These are phyloP conservation scores for Elaphurus davidianus DNA, from an alignment of 2,113 vertebrate species.

Conservation along the genomic window DNA sequence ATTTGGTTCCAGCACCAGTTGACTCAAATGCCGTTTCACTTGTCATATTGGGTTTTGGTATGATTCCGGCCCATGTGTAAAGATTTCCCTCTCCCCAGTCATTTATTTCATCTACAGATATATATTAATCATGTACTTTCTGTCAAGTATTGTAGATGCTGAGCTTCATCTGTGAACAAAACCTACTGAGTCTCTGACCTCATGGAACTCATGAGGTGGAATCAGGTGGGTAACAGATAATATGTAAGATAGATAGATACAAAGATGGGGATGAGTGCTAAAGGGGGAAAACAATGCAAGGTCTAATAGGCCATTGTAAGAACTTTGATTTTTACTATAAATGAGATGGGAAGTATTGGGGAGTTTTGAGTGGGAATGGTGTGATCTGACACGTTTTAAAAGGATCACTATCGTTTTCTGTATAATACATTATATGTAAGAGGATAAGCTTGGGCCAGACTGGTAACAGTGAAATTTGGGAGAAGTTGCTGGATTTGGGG, in stretches of 20 bases:
- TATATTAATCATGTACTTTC: neutral
- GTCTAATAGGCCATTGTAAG: neutral
- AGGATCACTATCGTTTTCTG: neutral
- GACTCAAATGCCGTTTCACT: constrained; percentile 18
- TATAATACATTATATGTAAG: neutral
- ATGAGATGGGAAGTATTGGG: neutral
- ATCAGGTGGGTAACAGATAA: neutral
- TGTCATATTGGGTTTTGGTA: neutral
- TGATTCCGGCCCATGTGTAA: neutral
- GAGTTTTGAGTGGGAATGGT: constrained; percentile 8
- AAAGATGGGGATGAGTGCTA: neutral
- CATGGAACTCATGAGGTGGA: neutral
- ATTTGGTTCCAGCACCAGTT: neutral
- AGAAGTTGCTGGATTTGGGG: neutral
- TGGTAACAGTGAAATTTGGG: neutral
- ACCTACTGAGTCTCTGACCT: neutral
- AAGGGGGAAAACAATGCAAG: neutral
- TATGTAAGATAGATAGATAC: neutral
- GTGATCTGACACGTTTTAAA: neutral
- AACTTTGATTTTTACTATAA: neutral
- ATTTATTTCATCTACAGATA: neutral
- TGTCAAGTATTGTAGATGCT: neutral
- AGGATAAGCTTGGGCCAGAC: neutral
- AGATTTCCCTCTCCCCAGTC: neutral
- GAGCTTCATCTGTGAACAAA: neutral